Evolutionary conservation across 1,140 invertebrate species (phyloP).

Genomic region (Maconellicoccus hirsutus): DNA sequence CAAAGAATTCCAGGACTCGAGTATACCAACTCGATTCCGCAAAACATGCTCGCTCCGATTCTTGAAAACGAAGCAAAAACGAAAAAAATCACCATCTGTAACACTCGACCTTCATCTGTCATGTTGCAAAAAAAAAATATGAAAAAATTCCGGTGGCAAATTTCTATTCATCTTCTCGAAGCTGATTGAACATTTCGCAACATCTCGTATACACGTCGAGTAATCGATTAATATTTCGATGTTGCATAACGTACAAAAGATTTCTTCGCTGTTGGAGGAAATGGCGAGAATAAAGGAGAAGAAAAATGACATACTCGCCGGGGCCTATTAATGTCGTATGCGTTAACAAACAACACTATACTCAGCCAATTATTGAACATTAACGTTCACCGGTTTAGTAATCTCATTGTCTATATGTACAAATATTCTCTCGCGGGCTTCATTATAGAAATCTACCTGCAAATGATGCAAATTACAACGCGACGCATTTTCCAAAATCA

Average conservation of each 20-base stretch:
- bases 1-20: too few species aligned
- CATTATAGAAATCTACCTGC: too few species aligned
- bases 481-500: too few species aligned
- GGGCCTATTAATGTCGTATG: background rate
- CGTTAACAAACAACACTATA: background rate
- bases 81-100: too few species aligned
- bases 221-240: background rate
- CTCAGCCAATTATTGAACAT: background rate
- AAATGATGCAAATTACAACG: too few species aligned
- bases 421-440: too few species aligned
- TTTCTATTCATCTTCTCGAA: slow-evolving; percentile 9
- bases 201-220: background rate
- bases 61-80: too few species aligned
- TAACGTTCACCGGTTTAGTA: background rate
- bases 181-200: slow-evolving; percentile 3
- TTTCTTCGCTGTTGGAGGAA: slow-evolving; percentile 2
- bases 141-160: background rate
- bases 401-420: too few species aligned
- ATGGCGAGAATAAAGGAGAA: background rate
- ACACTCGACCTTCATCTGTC: background rate
- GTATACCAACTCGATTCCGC: too few species aligned
- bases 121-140: background rate
- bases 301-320: background rate
- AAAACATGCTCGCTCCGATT: too few species aligned
- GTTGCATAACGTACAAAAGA: background rate